These are phyloP conservation scores for Dicyrtomina minuta DNA, from an alignment of 2,888 invertebrate species.

Conservation along the genomic window DNA sequence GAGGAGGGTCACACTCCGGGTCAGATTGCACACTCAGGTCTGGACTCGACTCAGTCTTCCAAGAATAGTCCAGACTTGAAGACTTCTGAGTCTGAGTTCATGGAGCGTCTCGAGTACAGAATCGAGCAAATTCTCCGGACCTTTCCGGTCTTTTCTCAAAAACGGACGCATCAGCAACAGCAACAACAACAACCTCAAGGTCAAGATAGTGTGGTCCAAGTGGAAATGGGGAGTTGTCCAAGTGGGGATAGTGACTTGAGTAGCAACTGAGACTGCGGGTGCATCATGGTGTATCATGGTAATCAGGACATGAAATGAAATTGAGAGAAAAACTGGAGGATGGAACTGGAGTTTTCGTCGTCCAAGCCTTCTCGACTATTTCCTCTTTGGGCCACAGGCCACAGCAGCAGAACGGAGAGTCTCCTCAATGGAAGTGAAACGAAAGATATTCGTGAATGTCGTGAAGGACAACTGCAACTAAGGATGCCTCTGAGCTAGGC, in stretches of 20 bases:
- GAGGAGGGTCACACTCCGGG: too few relatives aligned
- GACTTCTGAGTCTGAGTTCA: conserved; percentile 50
- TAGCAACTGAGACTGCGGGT: too few relatives aligned
- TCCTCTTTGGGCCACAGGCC: conserved; percentile 52
- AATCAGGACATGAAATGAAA: background rate
- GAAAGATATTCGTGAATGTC: too few relatives aligned
- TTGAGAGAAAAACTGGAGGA: background rate
- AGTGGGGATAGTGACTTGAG: too few relatives aligned
- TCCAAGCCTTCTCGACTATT: conserved; percentile 23
- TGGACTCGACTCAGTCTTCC: conserved; percentile 40
- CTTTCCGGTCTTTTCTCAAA: conserved; percentile 20
- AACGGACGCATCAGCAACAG: too few relatives aligned
- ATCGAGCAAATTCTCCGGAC: conserved; percentile 48
- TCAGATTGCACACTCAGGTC: too few relatives aligned
- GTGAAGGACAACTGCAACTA: conserved; percentile 92
- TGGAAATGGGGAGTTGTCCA: too few relatives aligned
- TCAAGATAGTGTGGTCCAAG: too few relatives aligned
- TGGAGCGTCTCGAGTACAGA: conserved; percentile 47
- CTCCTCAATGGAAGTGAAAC: too few relatives aligned
- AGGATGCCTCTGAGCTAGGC: conserved; percentile 94
- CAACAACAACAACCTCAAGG: background rate
- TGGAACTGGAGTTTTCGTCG: conserved; percentile 10
- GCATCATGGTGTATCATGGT: too few relatives aligned
- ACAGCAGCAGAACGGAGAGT: background rate
- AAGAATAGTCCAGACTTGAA: conserved; percentile 50